These are phyloP conservation scores for Varroa destructor DNA, from an alignment of 1,140 invertebrate species.

Conservation along the genomic window DNA sequence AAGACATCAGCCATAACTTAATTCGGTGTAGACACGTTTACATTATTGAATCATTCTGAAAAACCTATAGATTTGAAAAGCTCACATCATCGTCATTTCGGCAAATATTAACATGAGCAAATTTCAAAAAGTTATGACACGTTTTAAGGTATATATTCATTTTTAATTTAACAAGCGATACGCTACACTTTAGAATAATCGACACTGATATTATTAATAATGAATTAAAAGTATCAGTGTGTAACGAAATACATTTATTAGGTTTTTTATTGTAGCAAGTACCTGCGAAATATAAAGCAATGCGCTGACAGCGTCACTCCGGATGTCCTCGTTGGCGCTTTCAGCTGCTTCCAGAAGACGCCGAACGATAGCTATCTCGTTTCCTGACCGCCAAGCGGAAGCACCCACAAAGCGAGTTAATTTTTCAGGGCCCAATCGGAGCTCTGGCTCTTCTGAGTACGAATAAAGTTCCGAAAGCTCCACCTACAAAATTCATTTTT, in stretches of 20 bases:
- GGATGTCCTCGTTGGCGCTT: slow-evolving; percentile 57
- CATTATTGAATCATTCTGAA: neutral
- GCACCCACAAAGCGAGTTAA: neutral
- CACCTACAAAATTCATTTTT: neutral
- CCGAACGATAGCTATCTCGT: slow-evolving; percentile 60
- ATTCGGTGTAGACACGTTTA: too few relatives aligned
- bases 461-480: slow-evolving; percentile 18
- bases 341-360: slow-evolving; percentile 79
- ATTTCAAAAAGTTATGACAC: too few relatives aligned
- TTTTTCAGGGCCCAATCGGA: neutral
- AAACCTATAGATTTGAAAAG: neutral
- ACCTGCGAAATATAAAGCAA: slow-evolving; percentile 77
- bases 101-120: too few relatives aligned
- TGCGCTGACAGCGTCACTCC: slow-evolving; percentile 72
- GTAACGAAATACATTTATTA: too few relatives aligned
- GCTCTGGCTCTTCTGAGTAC: slow-evolving; percentile 8
- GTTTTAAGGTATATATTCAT: too few relatives aligned
- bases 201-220: too few relatives aligned
- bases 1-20: too few relatives aligned
- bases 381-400: neutral
- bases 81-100: too few relatives aligned
- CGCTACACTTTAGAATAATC: too few relatives aligned
- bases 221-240: too few relatives aligned
- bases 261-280: slow-evolving; percentile 10
- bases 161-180: too few relatives aligned